Percentiles rank a stretch among this genome's conserved stretches.
Conservation (phyloP, 2,113 vertebrate genomes). For the Phycodurus eques region DNA sequence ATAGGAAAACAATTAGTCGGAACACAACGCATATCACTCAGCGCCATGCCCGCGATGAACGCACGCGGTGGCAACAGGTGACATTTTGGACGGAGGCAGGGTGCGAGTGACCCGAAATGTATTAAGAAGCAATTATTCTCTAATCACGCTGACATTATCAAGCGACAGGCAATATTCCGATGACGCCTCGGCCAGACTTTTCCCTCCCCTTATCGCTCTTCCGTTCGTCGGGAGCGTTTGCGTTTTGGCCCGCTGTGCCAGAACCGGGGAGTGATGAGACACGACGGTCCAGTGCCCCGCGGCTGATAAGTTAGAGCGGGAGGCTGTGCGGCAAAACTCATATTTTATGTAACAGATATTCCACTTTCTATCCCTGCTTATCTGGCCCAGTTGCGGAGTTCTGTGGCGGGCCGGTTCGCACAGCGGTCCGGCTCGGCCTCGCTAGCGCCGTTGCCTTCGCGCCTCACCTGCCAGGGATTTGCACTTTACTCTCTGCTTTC, state of each 20-base stretch:
- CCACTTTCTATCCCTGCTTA: slow-evolving; percentile 7
- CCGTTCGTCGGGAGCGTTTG: slow-evolving; percentile 1
- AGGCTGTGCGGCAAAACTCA: slow-evolving; percentile 8
- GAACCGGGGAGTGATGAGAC: slow-evolving; percentile 7
- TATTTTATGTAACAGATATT: slow-evolving; percentile 15
- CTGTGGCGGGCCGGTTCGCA: slow-evolving; percentile 1
- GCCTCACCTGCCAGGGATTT: slow-evolving; percentile 2
- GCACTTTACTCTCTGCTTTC: not conserved
- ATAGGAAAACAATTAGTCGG: slow-evolving; percentile 1
- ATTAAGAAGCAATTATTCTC: slow-evolving; percentile 12
- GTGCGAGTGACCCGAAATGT: not conserved
- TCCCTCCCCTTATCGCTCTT: slow-evolving; percentile 7
- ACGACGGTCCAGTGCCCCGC: slow-evolving; percentile 5
- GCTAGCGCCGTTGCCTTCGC: not conserved
- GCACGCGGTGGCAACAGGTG: slow-evolving; percentile 4
- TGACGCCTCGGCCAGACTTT: slow-evolving; percentile 3
- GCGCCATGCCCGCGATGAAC: not conserved
- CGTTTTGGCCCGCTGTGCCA: slow-evolving; percentile 3
- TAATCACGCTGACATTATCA: slow-evolving; percentile 12
- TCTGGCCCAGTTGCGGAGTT: slow-evolving; percentile 1
- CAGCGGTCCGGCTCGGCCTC: not conserved
- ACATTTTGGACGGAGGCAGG: not conserved
- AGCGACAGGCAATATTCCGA: slow-evolving; percentile 8
- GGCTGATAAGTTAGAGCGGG: slow-evolving; percentile 14
- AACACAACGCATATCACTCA: not conserved